A percentile compares a stretch with the other conserved stretches of the same genome.
Evolutionary conservation across 2,888 invertebrate species (phyloP).

Genomic region (Melanostoma scalare): DNA sequence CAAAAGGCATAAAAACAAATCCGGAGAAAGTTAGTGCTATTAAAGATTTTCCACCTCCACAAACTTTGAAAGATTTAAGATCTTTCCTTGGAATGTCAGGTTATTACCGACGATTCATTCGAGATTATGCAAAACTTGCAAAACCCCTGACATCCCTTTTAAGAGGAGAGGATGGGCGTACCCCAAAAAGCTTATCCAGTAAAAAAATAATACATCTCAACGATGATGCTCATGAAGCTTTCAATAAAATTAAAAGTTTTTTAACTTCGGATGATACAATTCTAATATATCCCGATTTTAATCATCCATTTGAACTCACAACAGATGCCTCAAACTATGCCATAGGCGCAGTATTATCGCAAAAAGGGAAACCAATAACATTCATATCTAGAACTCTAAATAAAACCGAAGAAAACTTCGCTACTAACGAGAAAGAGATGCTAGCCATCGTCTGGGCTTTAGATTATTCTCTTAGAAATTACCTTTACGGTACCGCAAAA

Average conservation of each 20-base stretch:
- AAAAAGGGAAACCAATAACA: constrained; percentile 69
- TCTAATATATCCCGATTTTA: constrained; percentile 30
- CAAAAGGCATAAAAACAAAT: too few relatives aligned
- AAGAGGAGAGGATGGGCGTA: constrained; percentile 28
- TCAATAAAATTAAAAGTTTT: too few relatives aligned
- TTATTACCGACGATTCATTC: constrained; percentile 14
- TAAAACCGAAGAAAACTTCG: constrained; percentile 50
- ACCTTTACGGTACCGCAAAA: constrained; percentile 21
- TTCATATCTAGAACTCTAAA: constrained; percentile 52
- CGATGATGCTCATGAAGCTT: too few relatives aligned
- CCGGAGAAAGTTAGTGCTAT: too few relatives aligned
- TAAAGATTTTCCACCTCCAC: too few relatives aligned
- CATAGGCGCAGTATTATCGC: constrained; percentile 75
- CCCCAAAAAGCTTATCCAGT: too few relatives aligned
- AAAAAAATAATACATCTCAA: too few relatives aligned
- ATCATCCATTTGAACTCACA: constrained; percentile 54
- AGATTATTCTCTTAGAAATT: constrained; percentile 43
- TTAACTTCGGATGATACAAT: constrained; percentile 7
- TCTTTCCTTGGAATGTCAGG: too few relatives aligned
- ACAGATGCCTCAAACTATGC: constrained; percentile 76
- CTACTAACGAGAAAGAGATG: constrained; percentile 55
- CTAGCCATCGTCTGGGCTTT: constrained; percentile 52
- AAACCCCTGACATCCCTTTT: constrained; percentile 41
- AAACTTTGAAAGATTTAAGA: too few relatives aligned
- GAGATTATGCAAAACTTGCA: constrained; percentile 29